These are phyloP conservation scores for Oscheius myriophilus DNA, from an alignment of 2,888 invertebrate genomes.

Conservation along the genomic window DNA sequence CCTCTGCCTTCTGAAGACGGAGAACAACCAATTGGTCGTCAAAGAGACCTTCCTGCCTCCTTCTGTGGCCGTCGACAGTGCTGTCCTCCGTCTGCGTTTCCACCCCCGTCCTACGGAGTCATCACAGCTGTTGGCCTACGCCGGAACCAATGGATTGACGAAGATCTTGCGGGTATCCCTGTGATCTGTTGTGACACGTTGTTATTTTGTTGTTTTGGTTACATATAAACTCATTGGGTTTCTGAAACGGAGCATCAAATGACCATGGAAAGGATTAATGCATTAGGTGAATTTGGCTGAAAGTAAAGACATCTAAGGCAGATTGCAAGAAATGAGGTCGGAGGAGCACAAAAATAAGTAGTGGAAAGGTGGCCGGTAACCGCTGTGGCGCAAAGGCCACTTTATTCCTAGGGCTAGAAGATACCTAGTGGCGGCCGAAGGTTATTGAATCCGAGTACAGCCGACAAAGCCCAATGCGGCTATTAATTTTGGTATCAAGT, in stretches of 20 bases:
- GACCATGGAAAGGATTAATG: neutral
- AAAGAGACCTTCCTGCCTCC: constrained; percentile 22
- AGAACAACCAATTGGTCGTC: constrained; percentile 6
- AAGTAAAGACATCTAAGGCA: neutral
- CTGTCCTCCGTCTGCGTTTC: constrained; percentile 38
- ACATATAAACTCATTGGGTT: neutral
- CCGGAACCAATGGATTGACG: constrained; percentile 20
- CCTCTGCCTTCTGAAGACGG: constrained; percentile 11
- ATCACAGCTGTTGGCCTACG: constrained; percentile 20
- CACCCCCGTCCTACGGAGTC: neutral
- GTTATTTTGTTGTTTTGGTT: constrained; percentile 2
- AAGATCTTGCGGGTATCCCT: constrained; percentile 14
- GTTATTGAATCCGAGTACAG: too few relatives aligned
- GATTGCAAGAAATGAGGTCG: too few relatives aligned
- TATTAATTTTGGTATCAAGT: too few relatives aligned
- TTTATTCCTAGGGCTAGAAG: too few relatives aligned
- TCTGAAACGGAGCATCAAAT: neutral
- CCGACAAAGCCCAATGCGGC: too few relatives aligned
- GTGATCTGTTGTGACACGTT: constrained; percentile 12
- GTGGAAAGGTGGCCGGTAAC: too few relatives aligned
- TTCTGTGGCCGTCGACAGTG: constrained; percentile 37
- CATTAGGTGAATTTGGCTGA: neutral
- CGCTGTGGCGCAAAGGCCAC: too few relatives aligned
- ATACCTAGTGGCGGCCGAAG: too few relatives aligned
- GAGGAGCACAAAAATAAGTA: too few relatives aligned